Evolutionary conservation across 2,113 vertebrate genomes (phyloP).

Genomic region (Accipiter virgatus): DNA sequence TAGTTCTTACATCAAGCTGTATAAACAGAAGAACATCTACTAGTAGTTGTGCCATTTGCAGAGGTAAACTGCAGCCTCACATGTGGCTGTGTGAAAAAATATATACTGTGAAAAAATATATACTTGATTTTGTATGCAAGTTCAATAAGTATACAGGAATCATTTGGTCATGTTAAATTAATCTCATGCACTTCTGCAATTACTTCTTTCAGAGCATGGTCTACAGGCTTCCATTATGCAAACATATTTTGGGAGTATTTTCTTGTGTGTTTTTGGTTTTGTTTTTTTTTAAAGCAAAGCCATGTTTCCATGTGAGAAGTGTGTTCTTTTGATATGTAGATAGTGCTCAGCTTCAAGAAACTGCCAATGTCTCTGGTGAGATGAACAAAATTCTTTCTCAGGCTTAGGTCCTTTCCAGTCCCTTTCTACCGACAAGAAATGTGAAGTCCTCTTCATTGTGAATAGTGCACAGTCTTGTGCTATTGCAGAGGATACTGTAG

Average conservation of each 20-base stretch:
- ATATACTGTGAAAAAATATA: not conserved
- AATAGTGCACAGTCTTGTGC: not conserved
- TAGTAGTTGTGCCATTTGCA: not conserved
- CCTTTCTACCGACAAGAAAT: not conserved
- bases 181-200: not conserved
- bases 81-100: not conserved
- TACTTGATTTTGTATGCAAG: not conserved
- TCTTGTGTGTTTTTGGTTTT: not conserved
- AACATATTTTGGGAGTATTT: not conserved
- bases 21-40: not conserved
- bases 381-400: not conserved
- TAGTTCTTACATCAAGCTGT: not conserved
- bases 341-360: not conserved
- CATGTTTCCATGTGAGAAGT: not conserved
- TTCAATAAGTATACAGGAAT: not conserved
- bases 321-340: not conserved
- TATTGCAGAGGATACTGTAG: not conserved
- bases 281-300: not conserved
- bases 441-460: not conserved
- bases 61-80: not conserved
- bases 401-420: not conserved
- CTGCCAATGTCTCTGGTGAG: not conserved
- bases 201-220: not conserved
- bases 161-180: not conserved
- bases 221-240: not conserved